Conservation (phyloP, 2,888 invertebrate genomes). For the Caenorhabditis zanzibari region DNA sequence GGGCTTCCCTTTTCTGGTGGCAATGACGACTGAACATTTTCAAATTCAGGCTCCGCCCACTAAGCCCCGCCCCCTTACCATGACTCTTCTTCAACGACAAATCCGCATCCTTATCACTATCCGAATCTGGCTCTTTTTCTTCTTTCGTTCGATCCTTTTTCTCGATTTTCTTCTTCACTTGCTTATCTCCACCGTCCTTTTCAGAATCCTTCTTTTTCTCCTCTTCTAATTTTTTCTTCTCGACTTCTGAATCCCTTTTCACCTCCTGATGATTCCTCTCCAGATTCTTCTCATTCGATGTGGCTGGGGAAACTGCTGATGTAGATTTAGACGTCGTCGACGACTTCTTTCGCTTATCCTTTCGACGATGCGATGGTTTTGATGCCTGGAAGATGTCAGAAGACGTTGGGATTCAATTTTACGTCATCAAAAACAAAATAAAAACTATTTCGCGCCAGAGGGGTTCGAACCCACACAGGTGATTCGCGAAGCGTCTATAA, state of each 20-base stretch:
- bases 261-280: neutral
- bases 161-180: neutral
- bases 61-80: constrained; percentile 8
- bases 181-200: neutral
- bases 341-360: neutral
- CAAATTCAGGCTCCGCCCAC: neutral
- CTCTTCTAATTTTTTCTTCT: neutral
- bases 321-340: neutral
- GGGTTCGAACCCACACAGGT: too few species aligned
- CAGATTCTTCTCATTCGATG: neutral
- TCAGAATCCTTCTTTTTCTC: constrained; percentile 1
- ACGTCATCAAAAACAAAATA: too few species aligned
- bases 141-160: constrained; percentile 5
- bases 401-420: too few species aligned
- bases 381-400: neutral
- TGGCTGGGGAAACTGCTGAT: neutral
- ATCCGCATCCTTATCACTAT: constrained; percentile 39
- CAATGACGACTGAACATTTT: constrained; percentile 7
- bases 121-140: constrained; percentile 23
- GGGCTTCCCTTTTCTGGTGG: constrained; percentile 23
- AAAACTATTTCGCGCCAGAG: too few species aligned
- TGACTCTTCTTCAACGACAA: constrained; percentile 30
- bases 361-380: neutral
- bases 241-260: neutral
- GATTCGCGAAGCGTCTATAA: too few species aligned